Percentiles rank a stretch among this genome's conserved stretches.
Evolutionary conservation across 2,113 vertebrate genomes (phyloP).

Genomic region (Stigmatopora argus): DNA sequence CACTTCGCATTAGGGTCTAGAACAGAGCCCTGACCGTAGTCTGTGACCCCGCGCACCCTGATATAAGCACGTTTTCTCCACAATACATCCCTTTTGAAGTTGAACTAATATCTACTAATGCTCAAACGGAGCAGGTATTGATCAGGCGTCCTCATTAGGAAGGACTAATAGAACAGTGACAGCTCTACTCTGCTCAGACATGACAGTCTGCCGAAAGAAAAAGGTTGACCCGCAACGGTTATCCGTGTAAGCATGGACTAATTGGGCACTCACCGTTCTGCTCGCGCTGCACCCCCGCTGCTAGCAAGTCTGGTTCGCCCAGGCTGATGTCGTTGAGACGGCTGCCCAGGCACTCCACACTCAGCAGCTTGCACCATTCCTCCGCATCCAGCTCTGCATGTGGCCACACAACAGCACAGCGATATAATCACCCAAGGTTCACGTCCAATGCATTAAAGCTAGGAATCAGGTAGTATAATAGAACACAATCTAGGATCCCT

Average conservation of each 20-base stretch:
- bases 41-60: slow-evolving; percentile 59
- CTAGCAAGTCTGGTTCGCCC: slow-evolving; percentile 95
- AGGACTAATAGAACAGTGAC: slow-evolving; percentile 54
- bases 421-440: slow-evolving; percentile 5
- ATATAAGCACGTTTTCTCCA: slow-evolving; percentile 25
- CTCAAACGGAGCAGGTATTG: slow-evolving; percentile 42
- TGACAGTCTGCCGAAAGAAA: slow-evolving; percentile 25
- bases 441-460: slow-evolving; percentile 1
- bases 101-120: slow-evolving; percentile 31
- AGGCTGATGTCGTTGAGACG: slow-evolving; percentile 97
- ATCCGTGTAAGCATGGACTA: slow-evolving; percentile 56
- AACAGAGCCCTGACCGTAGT: slow-evolving; percentile 57
- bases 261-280: slow-evolving; percentile 87
- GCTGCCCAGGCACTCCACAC: slow-evolving; percentile 90
- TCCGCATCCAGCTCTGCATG: slow-evolving; percentile 91
- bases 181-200: slow-evolving; percentile 49
- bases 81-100: slow-evolving; percentile 27
- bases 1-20: slow-evolving; percentile 66
- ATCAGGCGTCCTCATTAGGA: slow-evolving; percentile 48
- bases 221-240: slow-evolving; percentile 54
- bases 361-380: slow-evolving; percentile 97
- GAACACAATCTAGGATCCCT: not conserved
- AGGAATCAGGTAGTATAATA: not conserved
- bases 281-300: slow-evolving; percentile 93
- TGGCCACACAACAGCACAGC: slow-evolving; percentile 27